phyloP scores from a whole-genome alignment of 2,888 invertebrate genomes.

The Philonicus albiceps region DNA sequence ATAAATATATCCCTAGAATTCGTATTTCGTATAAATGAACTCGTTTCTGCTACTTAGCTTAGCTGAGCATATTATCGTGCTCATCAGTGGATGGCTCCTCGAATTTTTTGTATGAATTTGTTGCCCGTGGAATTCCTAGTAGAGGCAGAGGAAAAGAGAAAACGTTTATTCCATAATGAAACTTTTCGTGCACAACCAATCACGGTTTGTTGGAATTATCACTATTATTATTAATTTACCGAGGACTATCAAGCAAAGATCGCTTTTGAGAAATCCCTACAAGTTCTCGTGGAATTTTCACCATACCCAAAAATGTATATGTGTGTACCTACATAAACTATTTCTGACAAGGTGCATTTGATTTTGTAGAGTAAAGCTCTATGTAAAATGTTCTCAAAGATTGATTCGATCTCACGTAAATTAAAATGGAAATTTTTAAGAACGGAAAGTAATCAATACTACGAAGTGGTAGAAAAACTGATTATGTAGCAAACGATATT shows the following conservation, averaged over 20 bases:
- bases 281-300: background rate
- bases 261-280: background rate
- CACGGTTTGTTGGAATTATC: constrained; percentile 22
- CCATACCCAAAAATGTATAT: background rate
- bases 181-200: constrained; percentile 18
- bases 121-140: background rate
- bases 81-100: background rate
- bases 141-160: background rate
- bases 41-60: background rate
- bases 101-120: background rate
- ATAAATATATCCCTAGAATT: constrained; percentile 4
- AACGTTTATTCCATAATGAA: background rate
- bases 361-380: no score
- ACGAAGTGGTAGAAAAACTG: background rate
- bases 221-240: constrained; percentile 28
- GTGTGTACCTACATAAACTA: no score
- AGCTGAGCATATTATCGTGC: background rate
- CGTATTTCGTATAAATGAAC: background rate
- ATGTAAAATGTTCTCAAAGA: no score
- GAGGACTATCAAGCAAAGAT: background rate
- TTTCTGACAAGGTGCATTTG: no score
- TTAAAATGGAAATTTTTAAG: background rate
- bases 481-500: background rate
- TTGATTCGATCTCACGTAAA: background rate
- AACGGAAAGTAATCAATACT: background rate